Conservation (phyloP, 2,797 vertebrate genomes). For the Carduelis carduelis region DNA sequence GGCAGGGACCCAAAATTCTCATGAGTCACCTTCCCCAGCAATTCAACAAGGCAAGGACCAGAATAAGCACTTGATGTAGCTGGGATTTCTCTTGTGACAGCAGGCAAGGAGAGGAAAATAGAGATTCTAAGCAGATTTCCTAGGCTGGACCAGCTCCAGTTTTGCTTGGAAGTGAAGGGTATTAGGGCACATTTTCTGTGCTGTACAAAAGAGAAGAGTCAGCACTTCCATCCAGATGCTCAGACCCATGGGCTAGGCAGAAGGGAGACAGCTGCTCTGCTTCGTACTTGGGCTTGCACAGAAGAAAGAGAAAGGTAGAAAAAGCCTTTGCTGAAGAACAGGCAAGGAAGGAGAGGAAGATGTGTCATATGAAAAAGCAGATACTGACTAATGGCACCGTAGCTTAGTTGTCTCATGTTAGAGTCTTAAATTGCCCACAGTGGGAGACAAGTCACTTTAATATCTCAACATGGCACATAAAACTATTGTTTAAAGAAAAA, state of each 20-base stretch:
- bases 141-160: conserved; percentile 49
- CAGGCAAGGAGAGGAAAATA: conserved; percentile 52
- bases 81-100: conserved; percentile 57
- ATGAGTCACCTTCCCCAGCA: conserved; percentile 45
- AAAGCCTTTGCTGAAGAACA: neutral
- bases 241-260: conserved; percentile 27
- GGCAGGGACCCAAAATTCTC: conserved; percentile 48
- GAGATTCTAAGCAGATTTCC: conserved; percentile 64
- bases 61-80: conserved; percentile 51
- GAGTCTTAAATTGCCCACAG: conserved; percentile 24
- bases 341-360: neutral
- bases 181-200: conserved; percentile 44
- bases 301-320: neutral
- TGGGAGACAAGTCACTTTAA: conserved; percentile 25
- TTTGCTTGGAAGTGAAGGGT: conserved; percentile 56
- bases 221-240: conserved; percentile 49
- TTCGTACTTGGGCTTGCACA: neutral
- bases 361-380: neutral
- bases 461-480: neutral
- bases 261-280: conserved; percentile 35
- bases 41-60: conserved; percentile 34
- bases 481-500: neutral
- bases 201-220: conserved; percentile 20
- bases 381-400: neutral
- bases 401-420: neutral